Conservation (phyloP, 2,888 invertebrate genomes). For the Ennomos erosarius region DNA sequence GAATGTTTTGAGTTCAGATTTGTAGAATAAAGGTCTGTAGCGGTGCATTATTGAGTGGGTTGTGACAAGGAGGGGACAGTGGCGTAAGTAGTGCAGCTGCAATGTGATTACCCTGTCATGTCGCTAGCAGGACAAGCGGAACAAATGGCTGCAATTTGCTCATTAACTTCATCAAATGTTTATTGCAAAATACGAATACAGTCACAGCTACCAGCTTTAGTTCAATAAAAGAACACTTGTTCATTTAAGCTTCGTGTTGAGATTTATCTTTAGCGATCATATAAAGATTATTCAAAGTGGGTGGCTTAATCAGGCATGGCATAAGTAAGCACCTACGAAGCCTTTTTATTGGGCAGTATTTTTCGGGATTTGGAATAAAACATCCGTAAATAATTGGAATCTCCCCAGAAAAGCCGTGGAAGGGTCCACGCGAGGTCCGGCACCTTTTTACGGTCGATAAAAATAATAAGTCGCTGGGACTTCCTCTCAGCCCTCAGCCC, state of each 20-base stretch:
- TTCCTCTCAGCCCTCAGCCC: constrained; percentile 41
- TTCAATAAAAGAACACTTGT: constrained; percentile 5
- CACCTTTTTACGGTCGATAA: constrained; percentile 83
- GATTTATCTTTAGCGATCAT: constrained; percentile 21
- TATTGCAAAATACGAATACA: constrained; percentile 13
- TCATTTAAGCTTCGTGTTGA: constrained; percentile 7
- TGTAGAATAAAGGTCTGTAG: constrained; percentile 61
- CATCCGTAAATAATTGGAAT: constrained; percentile 79
- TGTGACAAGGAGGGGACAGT: constrained; percentile 51
- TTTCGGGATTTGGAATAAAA: constrained; percentile 75
- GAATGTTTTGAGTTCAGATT: constrained; percentile 42
- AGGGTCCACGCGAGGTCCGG: constrained; percentile 73
- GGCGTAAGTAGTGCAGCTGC: constrained; percentile 68
- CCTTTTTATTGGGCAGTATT: constrained; percentile 67
- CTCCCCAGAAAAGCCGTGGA: constrained; percentile 70
- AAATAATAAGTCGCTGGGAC: constrained; percentile 76
- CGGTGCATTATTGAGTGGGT: constrained; percentile 77
- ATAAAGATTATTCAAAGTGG: constrained; percentile 38
- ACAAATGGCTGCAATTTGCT: constrained; percentile 70
- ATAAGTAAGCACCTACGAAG: constrained; percentile 61
- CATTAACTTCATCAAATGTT: constrained; percentile 54
- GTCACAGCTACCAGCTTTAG: constrained; percentile 1
- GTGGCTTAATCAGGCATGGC: constrained; percentile 50
- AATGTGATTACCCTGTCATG: constrained; percentile 64
- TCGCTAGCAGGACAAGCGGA: constrained; percentile 63